Conservation (phyloP, 2,888 invertebrate species). For the Leucophenga maculata region DNA sequence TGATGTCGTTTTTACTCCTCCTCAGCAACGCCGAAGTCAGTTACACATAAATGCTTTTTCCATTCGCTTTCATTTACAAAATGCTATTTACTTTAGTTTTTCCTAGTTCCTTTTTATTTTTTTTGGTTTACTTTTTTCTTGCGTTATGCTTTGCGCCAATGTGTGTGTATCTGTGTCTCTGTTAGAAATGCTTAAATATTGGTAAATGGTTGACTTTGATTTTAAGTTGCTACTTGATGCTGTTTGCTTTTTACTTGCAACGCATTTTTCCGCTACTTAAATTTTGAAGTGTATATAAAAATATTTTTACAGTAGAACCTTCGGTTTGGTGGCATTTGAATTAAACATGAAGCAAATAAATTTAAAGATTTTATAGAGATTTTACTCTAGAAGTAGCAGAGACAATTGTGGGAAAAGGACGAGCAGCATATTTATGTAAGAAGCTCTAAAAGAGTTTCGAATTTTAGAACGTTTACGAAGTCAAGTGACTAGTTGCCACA, state of each 20-base stretch:
- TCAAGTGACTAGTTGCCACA: too few species aligned
- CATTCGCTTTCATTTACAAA: constrained; percentile 37
- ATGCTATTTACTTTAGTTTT: constrained; percentile 43
- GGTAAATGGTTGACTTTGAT: constrained; percentile 21
- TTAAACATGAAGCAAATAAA: not conserved
- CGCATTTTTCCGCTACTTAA: constrained; percentile 54
- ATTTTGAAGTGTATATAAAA: constrained; percentile 54
- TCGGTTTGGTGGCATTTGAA: not conserved
- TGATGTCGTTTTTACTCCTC: not conserved
- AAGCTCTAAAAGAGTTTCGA: too few species aligned
- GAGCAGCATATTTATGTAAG: too few species aligned
- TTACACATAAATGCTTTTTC: constrained; percentile 19
- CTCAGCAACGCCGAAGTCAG: not conserved
- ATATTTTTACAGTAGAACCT: not conserved
- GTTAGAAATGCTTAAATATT: constrained; percentile 2
- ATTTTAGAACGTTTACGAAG: too few species aligned
- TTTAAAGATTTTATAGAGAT: too few species aligned
- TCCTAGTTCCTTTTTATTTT: not conserved
- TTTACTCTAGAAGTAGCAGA: constrained; percentile 40
- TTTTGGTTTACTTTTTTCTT: constrained; percentile 26
- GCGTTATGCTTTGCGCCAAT: not conserved
- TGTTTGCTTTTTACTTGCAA: not conserved
- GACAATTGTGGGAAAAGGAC: constrained; percentile 56
- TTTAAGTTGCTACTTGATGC: not conserved
- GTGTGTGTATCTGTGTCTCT: not conserved